Percentiles rank a stretch among this genome's conserved stretches.
phyloP scores from a whole-genome alignment of 1,140 invertebrate species.

The Eueides isabella region DNA sequence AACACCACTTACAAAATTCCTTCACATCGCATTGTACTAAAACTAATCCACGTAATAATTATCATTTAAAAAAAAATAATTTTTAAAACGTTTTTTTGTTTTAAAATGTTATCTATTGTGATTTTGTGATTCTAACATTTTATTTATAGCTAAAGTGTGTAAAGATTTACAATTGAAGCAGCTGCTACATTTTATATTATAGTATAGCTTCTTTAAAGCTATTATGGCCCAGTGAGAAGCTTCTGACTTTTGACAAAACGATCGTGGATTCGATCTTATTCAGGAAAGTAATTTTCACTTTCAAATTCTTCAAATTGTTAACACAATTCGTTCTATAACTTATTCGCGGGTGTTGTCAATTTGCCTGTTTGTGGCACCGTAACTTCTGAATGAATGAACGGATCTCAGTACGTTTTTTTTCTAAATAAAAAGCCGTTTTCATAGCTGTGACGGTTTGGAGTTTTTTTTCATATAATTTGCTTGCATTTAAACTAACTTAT shows the following conservation, averaged over 20 bases:
- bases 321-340: too few relatives aligned
- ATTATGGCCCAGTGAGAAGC: not conserved
- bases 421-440: too few relatives aligned
- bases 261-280: too few relatives aligned
- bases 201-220: not conserved
- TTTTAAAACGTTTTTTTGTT: not conserved
- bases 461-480: too few relatives aligned
- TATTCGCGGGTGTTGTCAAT: too few relatives aligned
- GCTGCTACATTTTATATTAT: not conserved
- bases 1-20: not conserved
- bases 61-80: not conserved
- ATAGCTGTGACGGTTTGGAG: too few relatives aligned
- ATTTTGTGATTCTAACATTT: not conserved
- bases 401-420: too few relatives aligned
- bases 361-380: too few relatives aligned
- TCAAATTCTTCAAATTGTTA: too few relatives aligned
- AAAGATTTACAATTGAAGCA: constrained; percentile 6
- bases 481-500: not conserved
- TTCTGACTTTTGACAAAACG: too few relatives aligned
- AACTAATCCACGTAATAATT: not conserved
- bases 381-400: too few relatives aligned
- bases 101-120: not conserved
- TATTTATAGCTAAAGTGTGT: not conserved
- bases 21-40: not conserved
- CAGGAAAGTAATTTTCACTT: too few relatives aligned